phyloP scores from a whole-genome alignment of 2,888 invertebrate genomes.

The Idaea aversata region DNA sequence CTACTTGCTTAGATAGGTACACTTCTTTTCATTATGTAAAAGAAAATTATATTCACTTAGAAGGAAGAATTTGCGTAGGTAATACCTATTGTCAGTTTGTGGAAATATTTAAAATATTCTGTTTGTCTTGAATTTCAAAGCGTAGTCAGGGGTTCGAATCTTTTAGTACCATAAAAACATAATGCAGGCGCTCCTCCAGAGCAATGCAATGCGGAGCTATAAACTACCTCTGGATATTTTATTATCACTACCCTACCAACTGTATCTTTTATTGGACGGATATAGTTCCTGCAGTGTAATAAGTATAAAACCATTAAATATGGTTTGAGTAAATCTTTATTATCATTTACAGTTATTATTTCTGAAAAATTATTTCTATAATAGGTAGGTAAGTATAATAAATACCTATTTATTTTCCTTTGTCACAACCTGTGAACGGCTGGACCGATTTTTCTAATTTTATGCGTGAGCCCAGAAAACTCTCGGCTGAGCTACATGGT shows the following conservation, averaged over 20 bases:
- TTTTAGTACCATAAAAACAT: neutral
- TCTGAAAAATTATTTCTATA: too few species aligned
- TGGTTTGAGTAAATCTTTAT: too few species aligned
- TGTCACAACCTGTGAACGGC: too few species aligned
- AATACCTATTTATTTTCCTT: too few species aligned
- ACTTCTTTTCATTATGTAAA: neutral
- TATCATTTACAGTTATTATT: too few species aligned
- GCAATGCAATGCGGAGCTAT: neutral
- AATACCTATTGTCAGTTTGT: neutral
- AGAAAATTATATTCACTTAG: neutral
- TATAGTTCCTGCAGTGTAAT: neutral
- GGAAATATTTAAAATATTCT: neutral
- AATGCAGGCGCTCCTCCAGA: neutral
- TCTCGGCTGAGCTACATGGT: too few species aligned
- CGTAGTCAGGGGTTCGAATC: neutral
- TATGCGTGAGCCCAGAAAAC: too few species aligned
- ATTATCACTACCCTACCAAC: neutral
- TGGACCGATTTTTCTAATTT: too few species aligned
- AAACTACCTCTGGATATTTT: neutral
- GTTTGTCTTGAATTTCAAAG: neutral
- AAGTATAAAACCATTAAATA: neutral
- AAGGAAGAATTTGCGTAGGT: neutral
- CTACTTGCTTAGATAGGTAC: neutral
- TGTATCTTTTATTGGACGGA: neutral
- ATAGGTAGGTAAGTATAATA: too few species aligned